Evolutionary conservation across 2,797 vertebrate genomes (phyloP).

Genomic region (Sebastes taczanowskii): DNA sequence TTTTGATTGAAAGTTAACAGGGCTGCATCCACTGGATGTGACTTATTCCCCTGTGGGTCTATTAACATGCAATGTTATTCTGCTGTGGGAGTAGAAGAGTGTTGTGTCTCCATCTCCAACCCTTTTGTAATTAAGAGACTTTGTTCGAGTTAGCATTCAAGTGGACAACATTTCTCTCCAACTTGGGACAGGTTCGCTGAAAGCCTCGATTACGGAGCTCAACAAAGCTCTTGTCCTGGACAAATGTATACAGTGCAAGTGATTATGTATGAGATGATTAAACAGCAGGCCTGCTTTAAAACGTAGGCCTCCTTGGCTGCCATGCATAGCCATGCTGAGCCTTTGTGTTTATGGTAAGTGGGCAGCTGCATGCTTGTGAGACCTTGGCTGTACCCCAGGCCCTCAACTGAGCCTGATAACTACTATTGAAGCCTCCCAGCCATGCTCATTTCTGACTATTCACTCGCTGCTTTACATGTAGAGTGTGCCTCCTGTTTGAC

Average conservation of each 20-base stretch:
- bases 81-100: constrained; percentile 26
- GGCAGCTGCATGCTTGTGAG: constrained; percentile 84
- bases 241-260: constrained; percentile 77
- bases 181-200: constrained; percentile 67
- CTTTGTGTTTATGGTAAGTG: constrained; percentile 87
- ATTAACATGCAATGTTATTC: constrained; percentile 39
- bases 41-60: constrained; percentile 37
- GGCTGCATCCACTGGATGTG: constrained; percentile 6
- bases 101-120: constrained; percentile 57
- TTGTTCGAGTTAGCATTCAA: constrained; percentile 62
- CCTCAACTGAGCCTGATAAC: constrained; percentile 71
- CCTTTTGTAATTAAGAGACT: constrained; percentile 64
- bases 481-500: constrained; percentile 72
- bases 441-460: constrained; percentile 78
- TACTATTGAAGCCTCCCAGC: constrained; percentile 71
- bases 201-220: constrained; percentile 70
- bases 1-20: constrained; percentile 25
- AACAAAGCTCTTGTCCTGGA: constrained; percentile 71
- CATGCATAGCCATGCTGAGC: constrained; percentile 79
- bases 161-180: constrained; percentile 64
- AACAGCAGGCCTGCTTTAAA: constrained; percentile 78
- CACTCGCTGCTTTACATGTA: constrained; percentile 71
- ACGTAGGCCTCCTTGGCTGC: constrained; percentile 77
- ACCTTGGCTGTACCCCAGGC: constrained; percentile 75
- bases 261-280: constrained; percentile 82